phyloP scores from a whole-genome alignment of 2,797 vertebrate genomes.

The Urosaurus nigricauda region DNA sequence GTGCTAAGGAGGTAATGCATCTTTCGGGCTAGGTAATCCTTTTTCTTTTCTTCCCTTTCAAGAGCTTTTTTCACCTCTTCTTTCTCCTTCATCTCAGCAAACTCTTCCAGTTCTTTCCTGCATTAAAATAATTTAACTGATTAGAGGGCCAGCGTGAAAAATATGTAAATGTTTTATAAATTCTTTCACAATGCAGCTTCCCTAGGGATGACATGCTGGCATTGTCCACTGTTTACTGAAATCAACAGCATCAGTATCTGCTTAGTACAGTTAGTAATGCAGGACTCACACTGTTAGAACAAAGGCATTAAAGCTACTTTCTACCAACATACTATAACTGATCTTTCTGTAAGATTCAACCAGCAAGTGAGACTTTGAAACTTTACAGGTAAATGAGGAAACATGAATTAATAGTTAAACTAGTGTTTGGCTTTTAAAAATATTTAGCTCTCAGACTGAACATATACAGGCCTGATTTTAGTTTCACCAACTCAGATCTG shows the following conservation, averaged over 20 bases:
- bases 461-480: constrained; percentile 1
- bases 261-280: constrained; percentile 11
- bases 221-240: constrained; percentile 4
- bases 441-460: constrained; percentile 25
- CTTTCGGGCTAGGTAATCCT: constrained; percentile 84
- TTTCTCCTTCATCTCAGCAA: constrained; percentile 82
- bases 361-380: constrained; percentile 10
- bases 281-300: constrained; percentile 32
- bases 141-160: constrained; percentile 26
- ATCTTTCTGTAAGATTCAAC: background rate
- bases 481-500: constrained; percentile 34
- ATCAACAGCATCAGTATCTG: constrained; percentile 32
- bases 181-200: constrained; percentile 14
- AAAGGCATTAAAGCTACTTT: constrained; percentile 36
- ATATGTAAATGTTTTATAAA: constrained; percentile 41
- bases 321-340: background rate
- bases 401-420: background rate
- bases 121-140: constrained; percentile 62
- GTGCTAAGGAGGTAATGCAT: constrained; percentile 96
- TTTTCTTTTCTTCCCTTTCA: constrained; percentile 83
- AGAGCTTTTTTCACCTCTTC: constrained; percentile 80
- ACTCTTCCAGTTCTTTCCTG: constrained; percentile 87
- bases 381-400: background rate
- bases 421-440: background rate
- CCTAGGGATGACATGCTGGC: constrained; percentile 5